These are phyloP conservation scores for Oxycera nigricornis DNA, from an alignment of 2,888 invertebrate species.

Conservation along the genomic window DNA sequence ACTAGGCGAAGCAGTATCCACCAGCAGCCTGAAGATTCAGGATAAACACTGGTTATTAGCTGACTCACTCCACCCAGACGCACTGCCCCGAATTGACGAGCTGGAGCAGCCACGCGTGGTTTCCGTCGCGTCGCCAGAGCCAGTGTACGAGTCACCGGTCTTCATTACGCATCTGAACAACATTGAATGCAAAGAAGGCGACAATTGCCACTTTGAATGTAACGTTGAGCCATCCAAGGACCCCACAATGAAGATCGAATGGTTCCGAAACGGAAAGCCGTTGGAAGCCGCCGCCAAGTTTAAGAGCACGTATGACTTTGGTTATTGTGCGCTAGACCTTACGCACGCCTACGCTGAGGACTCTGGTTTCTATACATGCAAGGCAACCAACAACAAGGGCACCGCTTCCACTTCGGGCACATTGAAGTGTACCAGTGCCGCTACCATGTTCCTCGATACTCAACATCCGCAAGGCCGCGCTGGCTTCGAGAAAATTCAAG, in stretches of 20 bases:
- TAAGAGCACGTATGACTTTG: constrained; percentile 94
- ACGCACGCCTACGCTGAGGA: constrained; percentile 89
- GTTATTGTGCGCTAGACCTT: constrained; percentile 91
- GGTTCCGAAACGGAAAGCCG: constrained; percentile 93
- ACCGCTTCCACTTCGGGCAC: constrained; percentile 90
- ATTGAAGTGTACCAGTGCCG: constrained; percentile 81
- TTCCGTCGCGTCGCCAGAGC: constrained; percentile 75
- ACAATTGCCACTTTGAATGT: constrained; percentile 89
- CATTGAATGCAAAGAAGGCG: constrained; percentile 85
- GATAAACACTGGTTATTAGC: constrained; percentile 88
- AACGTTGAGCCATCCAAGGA: constrained; percentile 91
- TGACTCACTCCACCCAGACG: constrained; percentile 88
- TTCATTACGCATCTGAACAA: constrained; percentile 92
- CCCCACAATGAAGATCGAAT: constrained; percentile 89
- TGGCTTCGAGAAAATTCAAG: constrained; percentile 87
- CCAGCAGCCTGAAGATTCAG: constrained; percentile 86
- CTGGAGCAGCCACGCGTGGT: constrained; percentile 80
- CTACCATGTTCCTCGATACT: constrained; percentile 83
- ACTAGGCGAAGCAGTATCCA: constrained; percentile 93
- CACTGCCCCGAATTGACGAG: constrained; percentile 83
- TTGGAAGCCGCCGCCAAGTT: constrained; percentile 88
- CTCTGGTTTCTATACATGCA: constrained; percentile 90
- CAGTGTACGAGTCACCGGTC: constrained; percentile 82
- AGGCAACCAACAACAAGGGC: constrained; percentile 87
- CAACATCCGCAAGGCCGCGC: constrained; percentile 94